Conservation (phyloP, 2,888 invertebrate genomes). For the Geotrupes spiniger region DNA sequence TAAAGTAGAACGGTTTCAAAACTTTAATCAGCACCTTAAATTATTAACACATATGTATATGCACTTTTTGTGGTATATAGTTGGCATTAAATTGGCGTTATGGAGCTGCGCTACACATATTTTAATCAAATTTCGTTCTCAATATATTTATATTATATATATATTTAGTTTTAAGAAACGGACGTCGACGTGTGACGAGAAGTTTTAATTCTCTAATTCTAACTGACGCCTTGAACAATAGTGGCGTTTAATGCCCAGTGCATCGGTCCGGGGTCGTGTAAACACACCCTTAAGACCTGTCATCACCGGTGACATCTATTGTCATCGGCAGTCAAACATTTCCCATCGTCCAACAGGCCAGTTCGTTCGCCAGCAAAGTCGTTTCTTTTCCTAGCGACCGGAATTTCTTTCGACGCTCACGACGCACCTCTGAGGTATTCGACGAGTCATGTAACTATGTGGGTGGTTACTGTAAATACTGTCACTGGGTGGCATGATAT, state of each 20-base stretch:
- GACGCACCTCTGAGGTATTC: slow-evolving; percentile 30
- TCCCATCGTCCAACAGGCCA: slow-evolving; percentile 29
- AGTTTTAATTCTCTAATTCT: slow-evolving; percentile 25
- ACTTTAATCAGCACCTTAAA: no score
- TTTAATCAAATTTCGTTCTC: no score
- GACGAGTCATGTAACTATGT: slow-evolving; percentile 36
- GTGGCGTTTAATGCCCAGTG: slow-evolving; percentile 38
- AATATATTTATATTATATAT: no score
- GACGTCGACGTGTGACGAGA: no score
- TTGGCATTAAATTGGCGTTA: no score
- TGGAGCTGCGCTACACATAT: no score
- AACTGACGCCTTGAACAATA: slow-evolving; percentile 38
- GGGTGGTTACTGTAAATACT: slow-evolving; percentile 36
- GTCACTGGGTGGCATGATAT: slow-evolving; percentile 37
- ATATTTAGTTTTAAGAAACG: no score
- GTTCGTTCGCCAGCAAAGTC: not conserved
- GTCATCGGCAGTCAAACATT: slow-evolving; percentile 35
- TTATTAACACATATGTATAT: no score
- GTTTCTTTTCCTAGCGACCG: slow-evolving; percentile 1
- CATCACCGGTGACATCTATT: slow-evolving; percentile 41
- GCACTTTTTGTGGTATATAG: no score
- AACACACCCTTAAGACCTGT: slow-evolving; percentile 43
- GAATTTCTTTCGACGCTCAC: slow-evolving; percentile 22
- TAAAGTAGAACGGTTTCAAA: no score
- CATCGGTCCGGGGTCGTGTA: slow-evolving; percentile 38